Evolutionary conservation across 1,140 invertebrate genomes (phyloP).

Genomic region (Trypoxylus dichotomus): DNA sequence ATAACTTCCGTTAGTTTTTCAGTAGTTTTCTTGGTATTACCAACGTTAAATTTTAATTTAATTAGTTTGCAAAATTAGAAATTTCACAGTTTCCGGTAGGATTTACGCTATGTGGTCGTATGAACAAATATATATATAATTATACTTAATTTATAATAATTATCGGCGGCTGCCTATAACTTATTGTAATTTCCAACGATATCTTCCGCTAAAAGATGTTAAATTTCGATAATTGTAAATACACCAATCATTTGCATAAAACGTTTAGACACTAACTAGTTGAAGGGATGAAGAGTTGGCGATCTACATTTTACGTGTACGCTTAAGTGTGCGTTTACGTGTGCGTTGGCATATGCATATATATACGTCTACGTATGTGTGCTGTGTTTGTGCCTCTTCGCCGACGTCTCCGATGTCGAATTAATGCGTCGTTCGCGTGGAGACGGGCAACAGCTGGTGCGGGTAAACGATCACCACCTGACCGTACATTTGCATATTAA

Average conservation of each 20-base stretch:
- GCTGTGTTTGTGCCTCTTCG: conserved; percentile 15
- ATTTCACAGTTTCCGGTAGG: too few relatives aligned
- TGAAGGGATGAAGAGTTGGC: not conserved
- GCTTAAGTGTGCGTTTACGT: not conserved
- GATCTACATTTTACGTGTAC: not conserved
- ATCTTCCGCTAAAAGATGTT: not conserved
- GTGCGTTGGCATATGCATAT: not conserved
- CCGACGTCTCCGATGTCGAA: conserved; percentile 26
- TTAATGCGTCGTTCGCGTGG: conserved; percentile 27
- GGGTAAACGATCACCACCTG: conserved; percentile 34
- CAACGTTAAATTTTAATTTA: too few relatives aligned
- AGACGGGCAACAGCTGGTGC: conserved; percentile 20
- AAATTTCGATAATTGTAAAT: not conserved
- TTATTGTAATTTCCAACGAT: too few relatives aligned
- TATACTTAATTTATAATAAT: too few relatives aligned
- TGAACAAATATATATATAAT: too few relatives aligned
- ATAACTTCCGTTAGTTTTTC: too few relatives aligned
- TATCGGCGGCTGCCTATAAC: too few relatives aligned
- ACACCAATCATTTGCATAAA: not conserved
- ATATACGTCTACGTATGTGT: not conserved
- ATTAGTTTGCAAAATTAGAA: too few relatives aligned
- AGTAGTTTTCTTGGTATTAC: too few relatives aligned
- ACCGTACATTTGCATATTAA: conserved; percentile 39
- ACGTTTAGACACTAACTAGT: not conserved
- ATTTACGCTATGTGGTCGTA: too few relatives aligned